Percentiles rank a stretch among this genome's conserved stretches.
These are phyloP conservation scores for Onychostruthus taczanowskii DNA, from an alignment of 2,113 vertebrate species.

Conservation along the genomic window DNA sequence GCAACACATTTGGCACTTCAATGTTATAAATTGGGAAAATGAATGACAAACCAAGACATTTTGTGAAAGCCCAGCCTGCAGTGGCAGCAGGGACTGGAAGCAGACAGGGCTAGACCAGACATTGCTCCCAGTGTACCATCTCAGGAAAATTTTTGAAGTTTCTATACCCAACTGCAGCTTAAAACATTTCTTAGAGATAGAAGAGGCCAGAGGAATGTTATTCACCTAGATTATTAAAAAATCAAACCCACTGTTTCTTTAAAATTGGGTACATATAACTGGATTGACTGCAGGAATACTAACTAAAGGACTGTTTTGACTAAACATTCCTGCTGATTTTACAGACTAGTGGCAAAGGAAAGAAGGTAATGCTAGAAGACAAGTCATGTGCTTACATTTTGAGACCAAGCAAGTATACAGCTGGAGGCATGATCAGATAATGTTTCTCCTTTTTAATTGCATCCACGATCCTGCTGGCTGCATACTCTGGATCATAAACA, in stretches of 20 bases:
- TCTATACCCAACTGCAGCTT: background rate
- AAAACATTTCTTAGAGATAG: background rate
- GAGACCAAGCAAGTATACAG: conserved; percentile 60
- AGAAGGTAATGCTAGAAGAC: background rate
- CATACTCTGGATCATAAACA: conserved; percentile 75
- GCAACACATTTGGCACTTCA: rapidly evolving
- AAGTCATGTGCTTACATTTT: conserved; percentile 77
- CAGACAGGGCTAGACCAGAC: background rate
- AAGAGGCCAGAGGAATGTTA: background rate
- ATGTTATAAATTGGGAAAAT: rapidly evolving
- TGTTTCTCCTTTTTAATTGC: conserved; percentile 81
- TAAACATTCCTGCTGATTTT: background rate
- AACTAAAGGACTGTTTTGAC: background rate
- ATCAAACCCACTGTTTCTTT: background rate
- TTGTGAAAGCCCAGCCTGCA: background rate
- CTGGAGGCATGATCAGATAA: conserved; percentile 76
- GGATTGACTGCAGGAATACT: background rate
- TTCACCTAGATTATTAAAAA: background rate
- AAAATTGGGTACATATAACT: background rate
- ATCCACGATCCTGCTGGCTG: conserved; percentile 76
- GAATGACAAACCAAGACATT: background rate
- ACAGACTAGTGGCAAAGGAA: background rate
- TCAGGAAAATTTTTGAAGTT: background rate
- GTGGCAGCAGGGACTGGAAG: background rate
- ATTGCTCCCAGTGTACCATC: background rate